A percentile compares a stretch with the other conserved stretches of the same genome.
Conservation (phyloP, 2,113 vertebrate species). For the Pao palembangensis region DNA sequence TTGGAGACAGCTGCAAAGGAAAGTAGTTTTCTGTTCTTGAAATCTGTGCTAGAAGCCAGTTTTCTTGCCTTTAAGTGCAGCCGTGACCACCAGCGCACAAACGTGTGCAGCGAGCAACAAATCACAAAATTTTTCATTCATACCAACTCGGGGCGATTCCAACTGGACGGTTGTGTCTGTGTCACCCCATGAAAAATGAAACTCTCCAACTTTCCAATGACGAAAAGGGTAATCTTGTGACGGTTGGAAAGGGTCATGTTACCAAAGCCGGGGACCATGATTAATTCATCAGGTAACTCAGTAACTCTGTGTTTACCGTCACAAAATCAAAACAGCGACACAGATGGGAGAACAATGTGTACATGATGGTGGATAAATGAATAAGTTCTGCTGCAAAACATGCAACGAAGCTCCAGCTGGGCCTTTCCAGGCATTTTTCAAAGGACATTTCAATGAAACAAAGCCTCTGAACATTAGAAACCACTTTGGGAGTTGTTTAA, state of each 20-base stretch:
- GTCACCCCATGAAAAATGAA: slow-evolving; percentile 46
- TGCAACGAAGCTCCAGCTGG: not conserved
- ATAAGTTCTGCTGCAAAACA: slow-evolving; percentile 2
- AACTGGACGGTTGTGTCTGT: slow-evolving; percentile 21
- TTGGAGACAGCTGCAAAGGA: too few relatives aligned
- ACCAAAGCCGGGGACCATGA: slow-evolving; percentile 60
- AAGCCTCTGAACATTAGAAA: too few relatives aligned
- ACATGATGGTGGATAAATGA: too few relatives aligned
- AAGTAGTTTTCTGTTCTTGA: too few relatives aligned
- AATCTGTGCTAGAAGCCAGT: too few relatives aligned
- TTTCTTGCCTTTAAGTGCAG: too few relatives aligned
- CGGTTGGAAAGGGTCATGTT: slow-evolving; percentile 50
- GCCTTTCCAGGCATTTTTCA: too few relatives aligned
- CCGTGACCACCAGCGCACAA: too few relatives aligned
- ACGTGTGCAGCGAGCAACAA: not conserved
- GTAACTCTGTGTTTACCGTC: slow-evolving; percentile 20
- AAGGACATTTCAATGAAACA: too few relatives aligned
- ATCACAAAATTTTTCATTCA: slow-evolving; percentile 3
- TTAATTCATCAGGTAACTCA: slow-evolving; percentile 64
- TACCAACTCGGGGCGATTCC: slow-evolving; percentile 3
- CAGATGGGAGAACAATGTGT: not conserved
- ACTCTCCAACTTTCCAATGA: slow-evolving; percentile 52
- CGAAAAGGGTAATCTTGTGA: slow-evolving; percentile 38
- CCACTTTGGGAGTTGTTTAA: too few relatives aligned
- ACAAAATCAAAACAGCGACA: slow-evolving; percentile 42